Conservation (phyloP, 2,888 invertebrate genomes). For the Lapara coniferarum region DNA sequence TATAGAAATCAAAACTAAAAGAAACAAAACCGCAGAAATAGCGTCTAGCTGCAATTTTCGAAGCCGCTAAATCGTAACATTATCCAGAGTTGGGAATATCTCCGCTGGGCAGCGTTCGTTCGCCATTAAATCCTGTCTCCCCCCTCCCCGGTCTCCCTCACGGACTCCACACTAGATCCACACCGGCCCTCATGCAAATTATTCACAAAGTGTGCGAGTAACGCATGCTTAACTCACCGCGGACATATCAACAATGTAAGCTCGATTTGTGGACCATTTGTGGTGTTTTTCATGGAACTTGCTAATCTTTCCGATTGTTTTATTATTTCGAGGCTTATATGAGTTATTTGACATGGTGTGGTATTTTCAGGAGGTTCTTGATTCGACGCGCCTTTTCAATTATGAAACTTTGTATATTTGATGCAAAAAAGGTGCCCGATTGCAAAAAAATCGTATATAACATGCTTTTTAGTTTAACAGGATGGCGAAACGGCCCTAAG, state of each 20-base stretch:
- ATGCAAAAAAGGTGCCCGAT: too few species aligned
- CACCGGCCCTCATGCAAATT: conserved; percentile 62
- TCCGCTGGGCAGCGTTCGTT: conserved; percentile 55
- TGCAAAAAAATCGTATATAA: too few species aligned
- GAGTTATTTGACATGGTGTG: too few species aligned
- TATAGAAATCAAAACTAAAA: neutral
- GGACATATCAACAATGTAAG: conserved; percentile 43
- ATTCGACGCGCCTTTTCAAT: too few species aligned
- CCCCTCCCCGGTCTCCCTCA: conserved; percentile 35
- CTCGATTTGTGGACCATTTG: neutral
- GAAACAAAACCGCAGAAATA: neutral
- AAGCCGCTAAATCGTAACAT: conserved; percentile 59
- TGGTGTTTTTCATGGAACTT: neutral
- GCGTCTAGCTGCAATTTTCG: conserved; percentile 48
- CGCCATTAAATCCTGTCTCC: conserved; percentile 57
- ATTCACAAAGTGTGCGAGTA: conserved; percentile 69
- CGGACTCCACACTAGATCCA: conserved; percentile 28
- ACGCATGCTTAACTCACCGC: conserved; percentile 62
- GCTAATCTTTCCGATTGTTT: too few species aligned
- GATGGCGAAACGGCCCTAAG: too few species aligned
- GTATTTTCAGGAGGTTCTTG: too few species aligned
- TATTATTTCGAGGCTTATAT: too few species aligned
- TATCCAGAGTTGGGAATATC: conserved; percentile 64
- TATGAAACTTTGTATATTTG: too few species aligned
- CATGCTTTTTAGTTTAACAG: too few species aligned